phyloP scores from a whole-genome alignment of 2,888 invertebrate genomes.

The Chrysolina americana region DNA sequence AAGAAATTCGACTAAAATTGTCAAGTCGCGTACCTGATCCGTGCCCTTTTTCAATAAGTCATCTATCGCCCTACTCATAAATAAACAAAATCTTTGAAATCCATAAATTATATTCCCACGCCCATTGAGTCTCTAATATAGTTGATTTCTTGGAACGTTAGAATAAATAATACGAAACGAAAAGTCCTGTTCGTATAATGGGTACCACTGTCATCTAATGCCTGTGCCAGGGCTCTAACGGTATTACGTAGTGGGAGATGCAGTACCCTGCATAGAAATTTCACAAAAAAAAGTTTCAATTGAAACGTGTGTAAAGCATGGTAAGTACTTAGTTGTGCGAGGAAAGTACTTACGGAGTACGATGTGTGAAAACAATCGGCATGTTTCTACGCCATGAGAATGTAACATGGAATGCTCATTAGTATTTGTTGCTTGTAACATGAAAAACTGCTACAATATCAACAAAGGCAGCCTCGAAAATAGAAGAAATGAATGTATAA shows the following conservation, averaged over 20 bases:
- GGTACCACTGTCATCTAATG: not conserved
- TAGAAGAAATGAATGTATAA: no score
- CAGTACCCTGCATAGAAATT: not conserved
- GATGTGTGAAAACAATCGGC: not conserved
- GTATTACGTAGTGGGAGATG: not conserved
- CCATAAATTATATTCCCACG: not conserved
- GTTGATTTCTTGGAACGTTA: slow-evolving; percentile 5
- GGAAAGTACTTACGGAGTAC: not conserved
- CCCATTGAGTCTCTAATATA: not conserved
- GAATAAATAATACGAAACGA: not conserved
- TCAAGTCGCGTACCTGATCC: not conserved
- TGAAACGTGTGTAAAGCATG: not conserved
- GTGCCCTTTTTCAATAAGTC: not conserved
- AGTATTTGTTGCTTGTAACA: not conserved
- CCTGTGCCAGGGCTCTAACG: not conserved
- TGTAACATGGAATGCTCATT: not conserved
- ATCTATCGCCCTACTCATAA: slow-evolving; percentile 5
- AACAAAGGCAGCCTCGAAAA: no score
- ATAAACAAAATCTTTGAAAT: slow-evolving; percentile 16
- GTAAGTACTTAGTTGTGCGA: slow-evolving; percentile 1
- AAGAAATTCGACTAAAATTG: not conserved
- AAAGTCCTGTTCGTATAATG: not conserved
- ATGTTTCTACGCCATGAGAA: not conserved
- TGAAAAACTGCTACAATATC: not conserved
- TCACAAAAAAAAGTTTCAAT: not conserved